phyloP scores from a whole-genome alignment of 2,888 invertebrate genomes.

The Mamestra brassicae region DNA sequence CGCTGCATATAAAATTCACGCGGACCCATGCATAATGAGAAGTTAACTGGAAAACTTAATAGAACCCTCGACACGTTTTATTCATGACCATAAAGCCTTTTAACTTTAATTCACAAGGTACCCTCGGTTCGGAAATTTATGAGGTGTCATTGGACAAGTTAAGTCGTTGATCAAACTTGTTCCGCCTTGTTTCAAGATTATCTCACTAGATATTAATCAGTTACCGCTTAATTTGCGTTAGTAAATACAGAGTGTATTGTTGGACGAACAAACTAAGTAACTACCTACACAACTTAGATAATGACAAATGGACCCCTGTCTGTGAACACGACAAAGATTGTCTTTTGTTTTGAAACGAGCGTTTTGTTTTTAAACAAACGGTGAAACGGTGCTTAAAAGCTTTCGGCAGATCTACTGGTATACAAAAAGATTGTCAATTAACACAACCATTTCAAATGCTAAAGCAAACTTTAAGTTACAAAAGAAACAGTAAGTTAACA shows the following conservation, averaged over 20 bases:
- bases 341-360: constrained; percentile 44
- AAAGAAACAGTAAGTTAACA: constrained; percentile 22
- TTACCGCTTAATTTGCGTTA: constrained; percentile 70
- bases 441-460: constrained; percentile 36
- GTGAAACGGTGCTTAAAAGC: constrained; percentile 35
- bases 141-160: constrained; percentile 82
- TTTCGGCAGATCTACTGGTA: constrained; percentile 24
- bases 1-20: constrained; percentile 63
- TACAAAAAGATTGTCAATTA: constrained; percentile 37
- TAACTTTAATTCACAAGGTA: constrained; percentile 78
- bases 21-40: constrained; percentile 73
- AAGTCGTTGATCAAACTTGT: constrained; percentile 80
- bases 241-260: constrained; percentile 69
- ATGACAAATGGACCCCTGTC: constrained; percentile 59
- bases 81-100: constrained; percentile 79
- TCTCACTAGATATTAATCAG: constrained; percentile 75
- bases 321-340: constrained; percentile 36
- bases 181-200: constrained; percentile 73
- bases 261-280: constrained; percentile 40
- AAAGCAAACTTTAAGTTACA: constrained; percentile 43
- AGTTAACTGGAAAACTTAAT: constrained; percentile 80
- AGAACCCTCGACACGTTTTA: constrained; percentile 80
- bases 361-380: constrained; percentile 35
- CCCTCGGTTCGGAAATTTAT: constrained; percentile 76
- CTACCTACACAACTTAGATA: constrained; percentile 54